A percentile compares a stretch with the other conserved stretches of the same genome.
These are phyloP conservation scores for Falco concolor DNA, from an alignment of 2,797 vertebrate species.

Conservation along the genomic window DNA sequence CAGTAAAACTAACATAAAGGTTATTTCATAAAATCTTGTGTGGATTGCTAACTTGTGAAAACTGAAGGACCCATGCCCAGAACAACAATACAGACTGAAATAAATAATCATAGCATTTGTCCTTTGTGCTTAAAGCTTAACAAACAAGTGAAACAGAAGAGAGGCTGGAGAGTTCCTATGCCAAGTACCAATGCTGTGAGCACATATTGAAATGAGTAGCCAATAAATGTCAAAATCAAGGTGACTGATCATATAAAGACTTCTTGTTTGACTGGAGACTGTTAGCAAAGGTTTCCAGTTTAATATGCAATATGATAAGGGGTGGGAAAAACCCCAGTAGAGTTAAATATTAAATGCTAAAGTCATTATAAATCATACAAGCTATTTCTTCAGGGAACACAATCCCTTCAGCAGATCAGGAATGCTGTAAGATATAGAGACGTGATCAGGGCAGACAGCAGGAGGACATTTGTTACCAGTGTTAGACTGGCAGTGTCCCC, in stretches of 20 bases:
- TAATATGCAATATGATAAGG: not conserved
- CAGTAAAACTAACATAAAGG: slow-evolving; percentile 27
- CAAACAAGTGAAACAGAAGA: not conserved
- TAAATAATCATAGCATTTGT: slow-evolving; percentile 36
- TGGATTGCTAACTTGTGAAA: slow-evolving; percentile 35
- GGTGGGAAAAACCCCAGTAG: not conserved
- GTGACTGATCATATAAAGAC: not conserved
- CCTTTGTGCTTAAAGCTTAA: not conserved
- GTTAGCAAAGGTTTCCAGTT: not conserved
- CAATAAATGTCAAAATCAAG: not conserved
- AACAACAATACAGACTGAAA: slow-evolving; percentile 16
- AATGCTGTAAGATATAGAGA: not conserved
- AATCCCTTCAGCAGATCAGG: not conserved
- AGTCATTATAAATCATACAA: not conserved
- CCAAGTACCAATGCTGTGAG: not conserved
- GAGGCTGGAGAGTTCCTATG: not conserved
- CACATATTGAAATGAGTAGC: not conserved
- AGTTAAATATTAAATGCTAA: not conserved
- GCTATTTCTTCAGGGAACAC: not conserved
- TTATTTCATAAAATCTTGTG: slow-evolving; percentile 43
- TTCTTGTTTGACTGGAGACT: not conserved
- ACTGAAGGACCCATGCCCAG: not conserved
- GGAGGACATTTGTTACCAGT: not conserved
- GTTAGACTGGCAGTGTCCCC: not conserved
- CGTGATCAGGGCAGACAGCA: not conserved